Base-by-base conservation (phyloP, 2,113 vertebrate species). In the Pygathrix nemaeus region DNA sequence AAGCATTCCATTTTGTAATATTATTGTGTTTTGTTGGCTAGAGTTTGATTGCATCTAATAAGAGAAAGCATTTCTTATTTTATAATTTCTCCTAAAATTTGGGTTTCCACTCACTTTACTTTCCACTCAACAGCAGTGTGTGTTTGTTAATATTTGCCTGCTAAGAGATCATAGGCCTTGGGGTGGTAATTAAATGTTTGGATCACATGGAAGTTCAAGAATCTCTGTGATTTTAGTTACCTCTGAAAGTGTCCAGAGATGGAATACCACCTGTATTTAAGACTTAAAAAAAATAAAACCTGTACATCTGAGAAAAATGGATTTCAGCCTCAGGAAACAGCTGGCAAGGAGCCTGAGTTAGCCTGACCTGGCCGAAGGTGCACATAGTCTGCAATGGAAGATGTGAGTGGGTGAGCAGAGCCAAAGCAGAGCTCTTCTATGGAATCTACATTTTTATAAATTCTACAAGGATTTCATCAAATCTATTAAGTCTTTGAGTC, bases 351-450 rank as follows among this genome's bases (percentile, higher is more conserved):
- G 2, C 6, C 38, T 93, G 25, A 8, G 21, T 66, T 59, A 21
- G 45, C 3, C 45, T 59, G 70, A 52, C 20, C 35, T 8, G 30
- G 17, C 1, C 21, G 32, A 57, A 92, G 43, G 43, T 0, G 4
- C 1, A 27, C 11, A 10, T 32, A 8, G 43, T 59, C 14, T 88
- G 40, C 6, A 9, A 25, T 1, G 25, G 1, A 8, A 68, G 16
- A 10, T 3, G 5, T 3, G 68, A 2, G 5, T 55, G 85, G 1
- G 8, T 8, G 45, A 83, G 75, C 25, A 0, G 0, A n/a, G 35
- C 18, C 76, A 0, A 16, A 45, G 30, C 21, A 45, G 35, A 90
- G 11, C 5, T 9, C 27, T 48, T 30, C 0, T 0, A 1, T 57
- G 48, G 20, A 90, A 94, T 1, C 0, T 0, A 30, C 16, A n/a